Evolutionary conservation across 1,140 invertebrate species (phyloP).

Genomic region (Megalopta genalis): DNA sequence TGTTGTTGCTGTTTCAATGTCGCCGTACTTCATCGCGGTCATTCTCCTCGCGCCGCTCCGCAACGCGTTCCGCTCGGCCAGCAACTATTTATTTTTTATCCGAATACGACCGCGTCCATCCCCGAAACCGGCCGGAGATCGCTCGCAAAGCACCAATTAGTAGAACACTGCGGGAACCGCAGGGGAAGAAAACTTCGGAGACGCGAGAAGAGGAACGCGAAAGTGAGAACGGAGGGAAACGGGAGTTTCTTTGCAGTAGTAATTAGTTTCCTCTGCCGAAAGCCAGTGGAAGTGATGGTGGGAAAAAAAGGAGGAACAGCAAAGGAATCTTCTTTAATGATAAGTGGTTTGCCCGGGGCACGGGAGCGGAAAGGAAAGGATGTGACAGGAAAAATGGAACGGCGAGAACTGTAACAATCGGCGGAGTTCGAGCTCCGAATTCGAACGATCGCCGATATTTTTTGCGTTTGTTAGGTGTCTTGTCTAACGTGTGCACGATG

Average conservation of each 20-base stretch:
- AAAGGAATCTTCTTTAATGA: slow-evolving; percentile 23
- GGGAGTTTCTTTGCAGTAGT: slow-evolving; percentile 31
- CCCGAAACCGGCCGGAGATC: neutral
- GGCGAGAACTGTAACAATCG: slow-evolving; percentile 4
- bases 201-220: too few species aligned
- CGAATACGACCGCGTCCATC: too few species aligned
- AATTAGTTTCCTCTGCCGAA: slow-evolving; percentile 30
- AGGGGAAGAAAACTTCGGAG: too few species aligned
- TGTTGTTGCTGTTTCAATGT: slow-evolving; percentile 64
- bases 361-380: neutral
- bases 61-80: neutral
- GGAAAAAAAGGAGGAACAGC: neutral
- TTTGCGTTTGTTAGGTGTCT: neutral
- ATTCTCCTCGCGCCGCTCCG: slow-evolving; percentile 25
- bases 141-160: slow-evolving; percentile 22
- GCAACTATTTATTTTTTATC: slow-evolving; percentile 11
- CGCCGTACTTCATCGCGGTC: slow-evolving; percentile 36
- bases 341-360: slow-evolving; percentile 31
- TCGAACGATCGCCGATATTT: neutral
- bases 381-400: neutral
- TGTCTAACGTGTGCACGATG: too few species aligned
- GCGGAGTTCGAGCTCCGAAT: neutral
- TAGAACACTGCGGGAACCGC: neutral
- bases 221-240: neutral
- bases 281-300: neutral